A percentile compares a stretch with the other conserved stretches of the same genome.
These are phyloP conservation scores for Metallyticus violacea DNA, from an alignment of 2,888 invertebrate genomes.

Conservation along the genomic window DNA sequence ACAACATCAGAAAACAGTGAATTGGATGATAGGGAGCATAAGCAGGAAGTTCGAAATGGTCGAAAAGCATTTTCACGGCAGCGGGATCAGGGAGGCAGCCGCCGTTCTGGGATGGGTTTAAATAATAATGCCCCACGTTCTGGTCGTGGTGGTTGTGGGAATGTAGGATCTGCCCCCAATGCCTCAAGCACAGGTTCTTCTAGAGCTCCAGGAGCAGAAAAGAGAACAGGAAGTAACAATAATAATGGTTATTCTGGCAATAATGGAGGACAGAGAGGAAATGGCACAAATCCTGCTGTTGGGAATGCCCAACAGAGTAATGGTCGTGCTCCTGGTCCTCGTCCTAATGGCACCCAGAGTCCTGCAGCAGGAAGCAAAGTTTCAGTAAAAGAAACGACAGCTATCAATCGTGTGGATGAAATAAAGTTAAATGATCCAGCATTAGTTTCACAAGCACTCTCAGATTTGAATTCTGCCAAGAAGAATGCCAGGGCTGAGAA, in stretches of 20 bases:
- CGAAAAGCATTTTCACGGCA: conserved; percentile 41
- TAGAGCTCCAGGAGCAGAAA: conserved; percentile 44
- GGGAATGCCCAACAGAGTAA: conserved; percentile 14
- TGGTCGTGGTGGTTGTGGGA: conserved; percentile 21
- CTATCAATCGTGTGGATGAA: conserved; percentile 53
- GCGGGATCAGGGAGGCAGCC: conserved; percentile 36
- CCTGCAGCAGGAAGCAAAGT: conserved; percentile 29
- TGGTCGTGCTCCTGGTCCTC: conserved; percentile 16
- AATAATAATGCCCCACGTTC: conserved; percentile 19
- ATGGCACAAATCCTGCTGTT: background rate
- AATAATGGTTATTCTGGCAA: conserved; percentile 13
- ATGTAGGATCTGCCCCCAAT: conserved; percentile 1
- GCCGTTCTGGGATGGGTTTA: conserved; percentile 28
- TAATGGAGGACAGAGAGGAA: conserved; percentile 21
- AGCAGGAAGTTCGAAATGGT: conserved; percentile 42
- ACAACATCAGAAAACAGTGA: conserved; percentile 83
- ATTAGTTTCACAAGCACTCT: conserved; percentile 53
- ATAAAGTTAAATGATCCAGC: conserved; percentile 54
- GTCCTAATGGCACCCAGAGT: conserved; percentile 30
- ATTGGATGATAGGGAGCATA: conserved; percentile 42
- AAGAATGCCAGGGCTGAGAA: conserved; percentile 43
- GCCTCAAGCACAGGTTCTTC: conserved; percentile 33
- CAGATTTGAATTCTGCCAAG: conserved; percentile 45
- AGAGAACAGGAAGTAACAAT: conserved; percentile 36
- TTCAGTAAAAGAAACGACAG: conserved; percentile 43